These are phyloP conservation scores for Elysia chlorotica DNA, from an alignment of 1,140 invertebrate genomes.

Conservation along the genomic window DNA sequence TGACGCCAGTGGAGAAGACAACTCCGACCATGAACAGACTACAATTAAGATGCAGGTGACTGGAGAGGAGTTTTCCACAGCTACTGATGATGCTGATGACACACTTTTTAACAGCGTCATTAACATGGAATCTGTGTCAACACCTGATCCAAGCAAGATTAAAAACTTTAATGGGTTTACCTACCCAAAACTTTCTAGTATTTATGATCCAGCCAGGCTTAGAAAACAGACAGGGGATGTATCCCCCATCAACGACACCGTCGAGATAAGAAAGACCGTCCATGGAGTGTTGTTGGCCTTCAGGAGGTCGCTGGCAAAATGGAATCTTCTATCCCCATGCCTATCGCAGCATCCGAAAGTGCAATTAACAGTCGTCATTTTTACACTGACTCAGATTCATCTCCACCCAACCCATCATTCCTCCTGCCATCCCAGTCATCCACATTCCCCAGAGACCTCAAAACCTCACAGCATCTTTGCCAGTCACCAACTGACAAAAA, in stretches of 20 bases:
- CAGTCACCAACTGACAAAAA: no score
- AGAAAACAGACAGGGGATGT: slow-evolving; percentile 28
- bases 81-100: slow-evolving; percentile 40
- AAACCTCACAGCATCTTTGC: no score
- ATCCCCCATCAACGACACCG: slow-evolving; percentile 7
- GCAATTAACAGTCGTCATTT: slow-evolving; percentile 65
- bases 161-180: no score
- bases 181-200: no score
- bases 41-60: slow-evolving; percentile 15
- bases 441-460: slow-evolving; percentile 40
- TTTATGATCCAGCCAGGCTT: slow-evolving; percentile 29
- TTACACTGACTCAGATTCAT: slow-evolving; percentile 34
- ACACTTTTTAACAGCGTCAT: slow-evolving; percentile 40
- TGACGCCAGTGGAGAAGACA: slow-evolving; percentile 89
- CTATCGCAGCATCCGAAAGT: slow-evolving; percentile 83
- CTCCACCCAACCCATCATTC: slow-evolving; percentile 9
- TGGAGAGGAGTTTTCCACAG: slow-evolving; percentile 40
- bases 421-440: slow-evolving; percentile 26
- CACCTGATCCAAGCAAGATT: no score
- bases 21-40: slow-evolving; percentile 63
- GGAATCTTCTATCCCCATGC: slow-evolving; percentile 56
- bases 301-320: slow-evolving; percentile 67
- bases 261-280: slow-evolving; percentile 65
- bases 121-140: slow-evolving; percentile 34
- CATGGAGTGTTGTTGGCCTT: slow-evolving; percentile 84